Base-by-base conservation (phyloP, 2,113 vertebrate species). In the Circaetus cinerascens region DNA sequence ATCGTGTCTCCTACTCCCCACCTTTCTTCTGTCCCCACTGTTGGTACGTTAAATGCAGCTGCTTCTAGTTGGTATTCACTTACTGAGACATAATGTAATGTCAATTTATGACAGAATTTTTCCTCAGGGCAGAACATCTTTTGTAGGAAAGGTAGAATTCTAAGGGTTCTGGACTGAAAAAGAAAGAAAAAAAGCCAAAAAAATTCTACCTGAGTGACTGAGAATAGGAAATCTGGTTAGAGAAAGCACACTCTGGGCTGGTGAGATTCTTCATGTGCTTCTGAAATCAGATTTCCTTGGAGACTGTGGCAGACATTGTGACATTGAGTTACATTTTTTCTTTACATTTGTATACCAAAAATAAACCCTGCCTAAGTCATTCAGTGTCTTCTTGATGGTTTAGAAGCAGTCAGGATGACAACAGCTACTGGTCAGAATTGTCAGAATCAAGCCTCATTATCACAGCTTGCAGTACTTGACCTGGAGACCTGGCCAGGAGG, bases 401-500 rank as follows among this genome's bases (percentile, higher is more conserved):
- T 96, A 88, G 93, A 76, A 83, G 67, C 88, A 88, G 96, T 93
- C 93, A 83, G 85, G 78, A 96, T 96, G 97, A 96, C 96, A 96
- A 93, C 91, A 96, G 94, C 96, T 96, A 63, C 81, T 96, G 95
- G 96, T 97, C 89, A 88, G 93, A 82, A 88, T 95, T 95, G 95
- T 95, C 93, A 97, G 93, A 67, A 91, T 83, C 84, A 66, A 95
- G 89, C 74, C 74, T 96, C 46, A 83, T 96, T 97, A 93, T 97
- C 93, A 95, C 96, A 96, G 93, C 96, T 96, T 36, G 84, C 94
- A 96, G 96, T 96, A 96, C 84, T 97, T 97, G 95, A 97, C 97
- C 87, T 62, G 77, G 43, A 95, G 95, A 96, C 93, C 97, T 96
- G 96, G 91, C 93, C 96, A 92, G 94, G 48, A 95, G 93, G 88